Base-by-base conservation (phyloP, 2,888 invertebrate species). In the Lepeophtheirus nordmannii region DNA sequence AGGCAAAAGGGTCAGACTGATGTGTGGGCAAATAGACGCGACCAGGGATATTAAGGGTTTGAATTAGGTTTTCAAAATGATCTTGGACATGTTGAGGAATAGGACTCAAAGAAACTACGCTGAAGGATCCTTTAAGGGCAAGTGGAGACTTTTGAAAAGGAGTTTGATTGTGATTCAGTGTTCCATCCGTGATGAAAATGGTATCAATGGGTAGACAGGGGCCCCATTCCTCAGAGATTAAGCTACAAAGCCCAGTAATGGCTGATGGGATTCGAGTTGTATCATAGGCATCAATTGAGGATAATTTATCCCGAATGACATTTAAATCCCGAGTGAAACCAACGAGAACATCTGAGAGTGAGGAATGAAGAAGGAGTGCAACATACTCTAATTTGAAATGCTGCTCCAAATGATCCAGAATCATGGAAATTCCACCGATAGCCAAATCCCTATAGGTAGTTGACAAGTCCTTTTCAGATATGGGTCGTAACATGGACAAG, bases 311-410 rank as follows among this genome's bases (percentile, higher is more conserved):
- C 70, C 86, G 84, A 68, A 94, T 84, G 40, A 79, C 78, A 68
- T 87, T 89, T 75, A 87, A 88, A 72, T 94, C 93, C 67, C 93
- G 80, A 0, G 93, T 93, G 73, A 94, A 96, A 20, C 86, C 83
- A 53, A 86, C 86, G 40, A 86, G 69, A 40, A 74, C 72, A 67
- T 77, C 75, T 72, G 74, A 76, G 1, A 74, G 70, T 41, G 75
- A 75, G 10, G 77, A 76, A 71, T 75, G 77, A 5, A 74, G 71
- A 60, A 77, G 73, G 78, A 86, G 73, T 20, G 85, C 79, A 22
- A 83, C 82, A 75, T 85, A 85, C 76, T 86, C 86, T 65, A 86
- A 74, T 75, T 82, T 84, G 14, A 82, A 82, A 73, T 83, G 80
- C 1, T 77, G 72, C 70, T 82, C 79, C 61, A 86, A 76, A 72